Evolutionary conservation across 2,888 invertebrate genomes (phyloP), one percentile per base, ranked within the genome.

Genomic region (Pristionchus exspectatus): DNA sequence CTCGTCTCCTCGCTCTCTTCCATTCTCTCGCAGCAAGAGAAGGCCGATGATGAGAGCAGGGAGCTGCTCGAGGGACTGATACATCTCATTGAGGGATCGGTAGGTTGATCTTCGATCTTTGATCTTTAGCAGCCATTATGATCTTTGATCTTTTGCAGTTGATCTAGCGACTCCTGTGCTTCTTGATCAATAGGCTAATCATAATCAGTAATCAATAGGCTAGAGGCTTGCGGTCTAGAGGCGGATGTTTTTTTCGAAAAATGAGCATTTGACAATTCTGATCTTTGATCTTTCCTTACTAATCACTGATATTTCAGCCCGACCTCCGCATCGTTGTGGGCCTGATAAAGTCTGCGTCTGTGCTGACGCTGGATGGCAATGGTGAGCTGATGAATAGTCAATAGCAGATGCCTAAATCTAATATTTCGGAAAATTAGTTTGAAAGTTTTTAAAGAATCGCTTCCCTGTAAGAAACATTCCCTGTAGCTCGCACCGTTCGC

Each of bases 61-160:
- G 85, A 63, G 63, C 18, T 59, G 21, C 85, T 85, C 21, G 59
- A 56, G 56, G 56, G 85, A 59, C 85, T 59, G 56, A 59, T 63
- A 30, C 85, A 59, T 85, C 85, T 81, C 50, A 81, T 81, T 16
- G 81, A 81, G 50, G 81, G 50, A 81, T 81, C 81, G 81, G 81
- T 81, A 27, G 44, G 77, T 24, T 33, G 72, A 33, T 72, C 33
- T 33, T 30, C 12, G 69, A 30, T 69, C 72, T 72, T 30, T 33
- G 14, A n/a, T 24, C 30, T 72, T 72, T 72, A 16, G 59, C 18
- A 24, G 16, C 7, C 7, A 2, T 2, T 4, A 7, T 21, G 30
- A 30, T 18, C 63, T 63, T 63, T 59, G 21, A 59, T 59, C 59
- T 0, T 59, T 59, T 2, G 59, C 14, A 21, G 27, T 27, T 10